These are phyloP conservation scores for Hylaeus volcanicus DNA, from an alignment of 1,140 invertebrate genomes.

Conservation along the genomic window DNA sequence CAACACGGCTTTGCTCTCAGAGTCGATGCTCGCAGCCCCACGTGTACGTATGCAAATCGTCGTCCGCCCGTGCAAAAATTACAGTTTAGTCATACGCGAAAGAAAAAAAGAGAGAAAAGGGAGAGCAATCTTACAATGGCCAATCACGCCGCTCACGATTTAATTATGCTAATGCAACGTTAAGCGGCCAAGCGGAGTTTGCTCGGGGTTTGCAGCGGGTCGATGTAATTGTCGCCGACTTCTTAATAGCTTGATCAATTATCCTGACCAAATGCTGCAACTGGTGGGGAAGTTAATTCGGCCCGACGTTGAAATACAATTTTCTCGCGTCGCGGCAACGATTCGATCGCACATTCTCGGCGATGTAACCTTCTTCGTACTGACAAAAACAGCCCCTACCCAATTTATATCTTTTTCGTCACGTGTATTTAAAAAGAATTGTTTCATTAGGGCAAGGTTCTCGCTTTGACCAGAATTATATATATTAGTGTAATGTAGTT, in stretches of 20 bases:
- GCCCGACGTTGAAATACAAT: conserved; percentile 42
- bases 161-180: conserved; percentile 61
- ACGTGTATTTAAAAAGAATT: too few species aligned
- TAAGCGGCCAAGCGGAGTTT: conserved; percentile 25
- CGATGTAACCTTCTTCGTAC: conserved; percentile 13
- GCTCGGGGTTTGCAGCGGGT: conserved; percentile 30
- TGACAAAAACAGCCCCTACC: conserved; percentile 19
- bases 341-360: conserved; percentile 4
- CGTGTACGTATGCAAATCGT: neutral
- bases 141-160: conserved; percentile 56
- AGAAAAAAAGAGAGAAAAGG: neutral
- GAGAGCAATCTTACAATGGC: conserved; percentile 29
- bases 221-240: conserved; percentile 56
- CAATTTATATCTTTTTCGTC: too few species aligned
- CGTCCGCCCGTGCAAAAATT: neutral
- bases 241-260: conserved; percentile 58
- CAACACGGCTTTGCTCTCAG: too few species aligned
- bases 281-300: conserved; percentile 12
- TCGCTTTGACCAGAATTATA: too few species aligned
- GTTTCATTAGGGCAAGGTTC: too few species aligned
- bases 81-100: neutral
- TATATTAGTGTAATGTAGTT: too few species aligned
- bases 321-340: conserved; percentile 31
- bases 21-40: neutral
- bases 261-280: conserved; percentile 32